Base-by-base conservation (phyloP, 2,888 invertebrate species). In the Cerastoderma edule region DNA sequence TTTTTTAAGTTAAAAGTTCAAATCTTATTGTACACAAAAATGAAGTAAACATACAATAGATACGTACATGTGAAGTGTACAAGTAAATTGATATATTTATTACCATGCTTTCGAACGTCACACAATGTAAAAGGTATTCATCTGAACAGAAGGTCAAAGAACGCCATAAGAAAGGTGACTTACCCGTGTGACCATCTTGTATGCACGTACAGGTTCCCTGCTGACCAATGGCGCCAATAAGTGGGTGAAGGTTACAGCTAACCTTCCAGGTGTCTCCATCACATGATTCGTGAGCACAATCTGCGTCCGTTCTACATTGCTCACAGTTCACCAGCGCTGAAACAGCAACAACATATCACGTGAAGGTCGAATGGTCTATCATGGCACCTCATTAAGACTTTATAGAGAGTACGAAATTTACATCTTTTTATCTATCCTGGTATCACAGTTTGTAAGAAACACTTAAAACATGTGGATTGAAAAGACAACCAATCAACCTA, bases 241-340 rank as follows among this genome's bases (percentile, higher is more conserved):
- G 57, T 6, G 33, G 16, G 3, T 33, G 33, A 13, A 33, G 57
- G 33, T 32, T 1, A 33, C 57, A 57, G 6, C 3, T 0, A n/a
- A 32, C 8, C 3, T 32, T 4, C 57, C 57, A 57, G 6, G 22
- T 27, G 22, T n/a, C 19, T 54, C 6, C 32, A 2, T 16, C 5
- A 19, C 57, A 57, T 8, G 32, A 33, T 22, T 57, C 57, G n/a
- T 57, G 33, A n/a, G 32, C 33, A 57, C 57, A 57, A 57, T 57
- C 57, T 0, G 0, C 33, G 1, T 1, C 33, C n/a, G 10, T n/a
- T 1, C n/a, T 8, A 32, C 57, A 57, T 1, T 6, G 19, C 28
- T 57, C 57, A 33, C 57, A 2, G 57, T 57, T 33, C 5, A 57
- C 57, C 4, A 57, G 4, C 32, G 33, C 57, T 57, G 33, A 50